Base-by-base conservation (phyloP, 2,797 vertebrate species). In the Toxotes lorentzi region DNA sequence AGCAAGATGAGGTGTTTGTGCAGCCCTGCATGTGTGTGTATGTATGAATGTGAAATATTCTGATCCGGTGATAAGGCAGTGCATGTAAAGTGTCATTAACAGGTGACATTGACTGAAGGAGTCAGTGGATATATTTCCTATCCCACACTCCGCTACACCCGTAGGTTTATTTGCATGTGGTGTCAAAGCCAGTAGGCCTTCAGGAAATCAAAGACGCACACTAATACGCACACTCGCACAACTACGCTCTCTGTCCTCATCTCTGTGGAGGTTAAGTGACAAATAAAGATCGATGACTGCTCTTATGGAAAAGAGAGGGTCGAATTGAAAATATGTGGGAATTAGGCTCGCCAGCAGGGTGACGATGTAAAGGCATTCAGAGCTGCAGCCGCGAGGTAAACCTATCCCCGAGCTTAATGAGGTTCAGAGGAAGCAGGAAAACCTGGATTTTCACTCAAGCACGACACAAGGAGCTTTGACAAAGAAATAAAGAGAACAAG, bases 261-360 rank as follows among this genome's bases (percentile, higher is more conserved):
- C 86, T 91, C 91, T 65, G 82, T 93, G 86, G 94, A 94, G 94
- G 94, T 95, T 93, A 94, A 95, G 91, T 92, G 92, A 94, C 93
- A 94, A 93, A 95, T 95, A 93, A 94, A 95, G 94, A 95, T 94
- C 90, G 94, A 95, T 95, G 93, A 94, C 92, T 90, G 87, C 93
- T 93, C 94, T 94, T 88, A 93, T 92, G 87, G 92, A 92, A 91
- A 93, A 90, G 90, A 94, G 92, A 88, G 90, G 86, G 86, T 90
- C 64, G 88, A 61, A 93, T 89, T 90, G 90, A 92, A 94, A 94
- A 93, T 94, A 92, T 92, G 93, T 83, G 88, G 80, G 90, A 92
- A 92, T 93, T 79, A 91, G 87, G 82, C 86, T 81, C 68, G 78
- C 86, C 87, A 78, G 82, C 83, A 72, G 79, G 79, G 86, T 78